Evolutionary conservation across 2,113 vertebrate species (phyloP).

Genomic region (Indicator maculatus): DNA sequence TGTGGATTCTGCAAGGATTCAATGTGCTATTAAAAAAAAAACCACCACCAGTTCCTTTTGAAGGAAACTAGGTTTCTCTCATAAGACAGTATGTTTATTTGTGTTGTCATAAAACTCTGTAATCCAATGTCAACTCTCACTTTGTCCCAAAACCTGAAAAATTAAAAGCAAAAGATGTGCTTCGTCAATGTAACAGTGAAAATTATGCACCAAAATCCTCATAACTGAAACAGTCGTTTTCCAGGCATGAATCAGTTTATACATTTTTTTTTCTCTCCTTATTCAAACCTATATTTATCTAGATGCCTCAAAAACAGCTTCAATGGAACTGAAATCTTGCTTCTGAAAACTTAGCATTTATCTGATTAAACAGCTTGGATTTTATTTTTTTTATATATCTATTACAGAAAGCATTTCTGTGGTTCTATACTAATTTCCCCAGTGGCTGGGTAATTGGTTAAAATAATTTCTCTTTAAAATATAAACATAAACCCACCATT

Average conservation of each 20-base stretch:
- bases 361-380: neutral
- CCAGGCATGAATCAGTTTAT: neutral
- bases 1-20: neutral
- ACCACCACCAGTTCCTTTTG: neutral
- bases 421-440: slow-evolving; percentile 8
- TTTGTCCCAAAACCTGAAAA: neutral
- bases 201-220: neutral
- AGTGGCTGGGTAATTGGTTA: neutral
- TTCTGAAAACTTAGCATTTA: neutral
- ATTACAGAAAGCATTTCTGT: neutral
- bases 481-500: neutral
- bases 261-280: neutral
- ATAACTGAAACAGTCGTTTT: neutral
- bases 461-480: slow-evolving; percentile 41
- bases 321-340: neutral
- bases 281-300: neutral
- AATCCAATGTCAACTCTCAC: neutral
- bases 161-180: neutral
- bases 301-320: neutral
- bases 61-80: neutral
- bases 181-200: neutral
- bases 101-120: neutral
- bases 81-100: neutral
- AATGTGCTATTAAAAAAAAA: neutral
- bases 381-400: neutral